phyloP scores from a whole-genome alignment of 1,140 invertebrate species.

The Oscheius sp. region DNA sequence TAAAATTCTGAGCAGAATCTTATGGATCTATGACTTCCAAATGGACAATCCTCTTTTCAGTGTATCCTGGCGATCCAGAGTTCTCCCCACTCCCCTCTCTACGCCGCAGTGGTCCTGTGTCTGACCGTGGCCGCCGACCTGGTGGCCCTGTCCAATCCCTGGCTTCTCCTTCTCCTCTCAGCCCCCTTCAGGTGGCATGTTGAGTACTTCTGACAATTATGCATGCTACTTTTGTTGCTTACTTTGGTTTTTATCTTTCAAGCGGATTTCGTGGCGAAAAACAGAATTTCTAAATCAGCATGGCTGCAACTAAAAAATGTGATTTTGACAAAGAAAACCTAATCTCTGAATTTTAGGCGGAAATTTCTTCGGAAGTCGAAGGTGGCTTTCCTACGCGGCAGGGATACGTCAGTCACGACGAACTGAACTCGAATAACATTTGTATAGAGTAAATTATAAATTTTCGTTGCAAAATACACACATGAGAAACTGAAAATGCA shows the following conservation, averaged over 20 bases:
- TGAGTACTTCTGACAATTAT: background rate
- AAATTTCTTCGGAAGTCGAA: slow-evolving; percentile 2
- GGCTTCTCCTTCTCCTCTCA: background rate
- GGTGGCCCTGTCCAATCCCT: background rate
- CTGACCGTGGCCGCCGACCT: background rate
- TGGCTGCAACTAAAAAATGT: background rate
- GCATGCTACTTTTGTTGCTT: background rate
- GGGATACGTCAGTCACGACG: background rate
- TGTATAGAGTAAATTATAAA: too few relatives aligned
- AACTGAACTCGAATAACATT: too few relatives aligned
- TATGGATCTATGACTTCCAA: too few relatives aligned
- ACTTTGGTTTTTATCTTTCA: too few relatives aligned
- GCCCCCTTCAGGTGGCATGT: slow-evolving; percentile 9
- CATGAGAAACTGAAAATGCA: too few relatives aligned
- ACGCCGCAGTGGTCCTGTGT: background rate
- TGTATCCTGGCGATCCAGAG: slow-evolving; percentile 3
- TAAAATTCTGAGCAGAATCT: too few relatives aligned
- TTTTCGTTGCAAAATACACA: too few relatives aligned
- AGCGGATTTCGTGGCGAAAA: background rate
- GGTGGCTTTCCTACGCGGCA: background rate
- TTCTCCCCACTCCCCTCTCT: background rate
- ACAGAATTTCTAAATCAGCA: background rate
- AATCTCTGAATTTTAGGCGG: background rate
- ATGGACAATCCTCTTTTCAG: background rate
- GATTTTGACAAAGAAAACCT: background rate